These are phyloP conservation scores for Gnathonemus echidnorhynchus DNA, from an alignment of 2,113 vertebrate genomes.

Conservation along the genomic window DNA sequence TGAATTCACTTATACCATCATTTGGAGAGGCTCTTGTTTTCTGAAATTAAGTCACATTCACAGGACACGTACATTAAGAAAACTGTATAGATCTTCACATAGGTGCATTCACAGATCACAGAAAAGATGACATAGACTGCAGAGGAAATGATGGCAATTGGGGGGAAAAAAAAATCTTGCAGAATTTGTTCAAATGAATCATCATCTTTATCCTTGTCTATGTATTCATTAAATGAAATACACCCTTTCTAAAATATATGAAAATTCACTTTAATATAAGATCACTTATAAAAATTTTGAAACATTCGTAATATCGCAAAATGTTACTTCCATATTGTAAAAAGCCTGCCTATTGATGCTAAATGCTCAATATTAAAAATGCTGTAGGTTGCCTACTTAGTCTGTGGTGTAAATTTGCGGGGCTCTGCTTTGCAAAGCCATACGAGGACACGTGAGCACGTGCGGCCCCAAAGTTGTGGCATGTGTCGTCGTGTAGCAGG, in stretches of 20 bases:
- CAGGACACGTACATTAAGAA: not conserved
- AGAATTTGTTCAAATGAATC: not conserved
- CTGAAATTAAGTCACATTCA: not conserved
- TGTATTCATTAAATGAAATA: not conserved
- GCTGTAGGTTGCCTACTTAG: not conserved
- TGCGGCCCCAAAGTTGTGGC: not conserved
- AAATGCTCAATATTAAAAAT: not conserved
- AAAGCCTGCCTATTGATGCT: not conserved
- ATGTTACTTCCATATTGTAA: not conserved
- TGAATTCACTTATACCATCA: conserved; percentile 78
- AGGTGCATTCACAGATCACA: not conserved
- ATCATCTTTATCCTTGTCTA: not conserved
- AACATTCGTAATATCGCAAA: not conserved
- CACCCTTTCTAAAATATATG: not conserved
- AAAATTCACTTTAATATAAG: not conserved
- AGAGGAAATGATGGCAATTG: not conserved
- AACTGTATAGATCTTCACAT: not conserved
- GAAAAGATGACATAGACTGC: not conserved
- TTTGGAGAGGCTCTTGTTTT: not conserved
- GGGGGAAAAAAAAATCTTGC: not conserved
- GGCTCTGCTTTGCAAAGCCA: not conserved
- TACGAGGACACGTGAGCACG: not conserved
- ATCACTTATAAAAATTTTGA: not conserved
- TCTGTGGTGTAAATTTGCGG: not conserved
- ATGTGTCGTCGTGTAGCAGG: not conserved